Conservation (phyloP, 2,797 vertebrate species). For the Antrozous pallidus region DNA sequence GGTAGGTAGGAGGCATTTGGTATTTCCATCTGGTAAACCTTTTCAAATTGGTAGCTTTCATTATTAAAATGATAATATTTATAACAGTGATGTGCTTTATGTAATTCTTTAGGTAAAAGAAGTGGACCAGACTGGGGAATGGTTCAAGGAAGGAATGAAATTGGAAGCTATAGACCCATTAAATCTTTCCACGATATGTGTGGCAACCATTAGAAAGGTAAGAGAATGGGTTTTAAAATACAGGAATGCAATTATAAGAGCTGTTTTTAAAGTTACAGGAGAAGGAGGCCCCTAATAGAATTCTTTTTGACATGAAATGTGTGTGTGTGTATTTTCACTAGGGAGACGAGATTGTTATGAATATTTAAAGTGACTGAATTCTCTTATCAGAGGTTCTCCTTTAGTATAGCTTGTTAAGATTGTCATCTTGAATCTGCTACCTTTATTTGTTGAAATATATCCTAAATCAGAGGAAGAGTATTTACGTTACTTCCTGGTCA, state of each 20-base stretch:
- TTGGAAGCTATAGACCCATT: slow-evolving; percentile 98
- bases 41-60: slow-evolving; percentile 28
- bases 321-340: background rate
- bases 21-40: slow-evolving; percentile 25
- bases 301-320: background rate
- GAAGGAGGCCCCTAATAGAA: background rate
- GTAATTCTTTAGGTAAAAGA: slow-evolving; percentile 90
- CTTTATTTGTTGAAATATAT: background rate
- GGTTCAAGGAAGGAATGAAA: slow-evolving; percentile 99
- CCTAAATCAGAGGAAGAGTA: background rate
- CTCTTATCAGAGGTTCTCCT: background rate
- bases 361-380: slow-evolving; percentile 21
- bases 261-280: background rate
- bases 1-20: slow-evolving; percentile 45
- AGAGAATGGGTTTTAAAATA: slow-evolving; percentile 57
- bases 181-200: slow-evolving; percentile 99
- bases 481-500: slow-evolving; percentile 8
- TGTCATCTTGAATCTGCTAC: background rate
- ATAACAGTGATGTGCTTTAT: slow-evolving; percentile 60
- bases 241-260: background rate
- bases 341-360: background rate
- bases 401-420: background rate
- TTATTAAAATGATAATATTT: slow-evolving; percentile 28
- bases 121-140: slow-evolving; percentile 94
- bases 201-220: slow-evolving; percentile 98